Evolutionary conservation across 2,113 vertebrate species (phyloP).

Genomic region (Chaenocephalus aceratus): DNA sequence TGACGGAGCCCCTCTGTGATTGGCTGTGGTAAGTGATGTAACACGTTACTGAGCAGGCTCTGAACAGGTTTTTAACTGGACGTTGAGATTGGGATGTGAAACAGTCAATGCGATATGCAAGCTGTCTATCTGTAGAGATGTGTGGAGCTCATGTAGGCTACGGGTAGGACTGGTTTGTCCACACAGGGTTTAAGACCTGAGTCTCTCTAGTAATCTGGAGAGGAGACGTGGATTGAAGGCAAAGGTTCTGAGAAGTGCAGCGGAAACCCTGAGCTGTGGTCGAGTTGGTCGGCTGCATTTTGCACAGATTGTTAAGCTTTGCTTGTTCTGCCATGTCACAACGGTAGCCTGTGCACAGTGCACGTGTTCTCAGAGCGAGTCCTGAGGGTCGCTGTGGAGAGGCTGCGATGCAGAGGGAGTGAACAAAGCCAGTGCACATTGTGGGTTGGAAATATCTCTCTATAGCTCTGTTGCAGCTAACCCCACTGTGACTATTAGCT

Average conservation of each 20-base stretch:
- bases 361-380: neutral
- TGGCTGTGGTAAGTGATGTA: conserved; percentile 98
- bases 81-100: conserved; percentile 85
- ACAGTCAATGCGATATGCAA: conserved; percentile 78
- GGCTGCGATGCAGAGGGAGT: conserved; percentile 56
- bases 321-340: conserved; percentile 40
- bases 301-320: conserved; percentile 13
- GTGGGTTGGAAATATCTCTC: conserved; percentile 80
- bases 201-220: neutral
- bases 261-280: neutral
- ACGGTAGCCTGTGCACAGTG: neutral
- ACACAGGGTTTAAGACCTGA: neutral
- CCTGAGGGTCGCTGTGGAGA: conserved; percentile 43
- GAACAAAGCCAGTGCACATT: conserved; percentile 78
- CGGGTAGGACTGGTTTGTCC: neutral
- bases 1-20: conserved; percentile 91
- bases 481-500: conserved; percentile 4
- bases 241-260: neutral
- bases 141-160: conserved; percentile 69
- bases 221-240: neutral
- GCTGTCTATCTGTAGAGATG: conserved; percentile 75
- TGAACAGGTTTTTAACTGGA: conserved; percentile 91
- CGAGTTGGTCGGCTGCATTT: neutral
- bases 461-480: conserved; percentile 61
- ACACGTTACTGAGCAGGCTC: conserved; percentile 92